Conservation (phyloP, 2,113 vertebrate species). For the Chamaetylas fuelleborni region DNA sequence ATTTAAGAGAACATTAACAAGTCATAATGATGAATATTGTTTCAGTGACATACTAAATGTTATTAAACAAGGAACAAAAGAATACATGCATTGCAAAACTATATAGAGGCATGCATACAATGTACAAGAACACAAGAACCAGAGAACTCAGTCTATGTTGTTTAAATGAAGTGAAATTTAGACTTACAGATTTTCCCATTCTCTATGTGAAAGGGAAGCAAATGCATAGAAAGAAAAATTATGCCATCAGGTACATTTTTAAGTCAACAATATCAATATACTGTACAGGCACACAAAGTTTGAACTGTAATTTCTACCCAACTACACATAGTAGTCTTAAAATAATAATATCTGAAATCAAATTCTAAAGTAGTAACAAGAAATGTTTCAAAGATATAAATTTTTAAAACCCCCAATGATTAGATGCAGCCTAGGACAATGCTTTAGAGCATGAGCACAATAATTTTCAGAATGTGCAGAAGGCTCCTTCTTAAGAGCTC, state of each 20-base stretch:
- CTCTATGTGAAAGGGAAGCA: slow-evolving; percentile 85
- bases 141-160: background rate
- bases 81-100: background rate
- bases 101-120: background rate
- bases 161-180: slow-evolving; percentile 42
- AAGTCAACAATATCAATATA: background rate
- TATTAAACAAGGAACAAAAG: background rate
- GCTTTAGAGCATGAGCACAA: background rate
- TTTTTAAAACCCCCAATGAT: fast-evolving
- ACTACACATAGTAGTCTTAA: background rate
- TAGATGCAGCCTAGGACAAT: background rate
- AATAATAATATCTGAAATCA: background rate
- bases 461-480: background rate
- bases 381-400: background rate
- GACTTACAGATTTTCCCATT: slow-evolving; percentile 98
- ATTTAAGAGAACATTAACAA: background rate
- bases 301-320: background rate
- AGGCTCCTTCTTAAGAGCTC: background rate
- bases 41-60: background rate
- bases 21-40: background rate
- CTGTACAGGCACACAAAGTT: background rate
- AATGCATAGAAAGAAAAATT: slow-evolving; percentile 53
- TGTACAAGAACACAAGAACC: background rate
- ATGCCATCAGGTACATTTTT: background rate
- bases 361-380: background rate